These are phyloP conservation scores for Drosophila mimetica DNA, from an alignment of 2,888 invertebrate species.

Conservation along the genomic window DNA sequence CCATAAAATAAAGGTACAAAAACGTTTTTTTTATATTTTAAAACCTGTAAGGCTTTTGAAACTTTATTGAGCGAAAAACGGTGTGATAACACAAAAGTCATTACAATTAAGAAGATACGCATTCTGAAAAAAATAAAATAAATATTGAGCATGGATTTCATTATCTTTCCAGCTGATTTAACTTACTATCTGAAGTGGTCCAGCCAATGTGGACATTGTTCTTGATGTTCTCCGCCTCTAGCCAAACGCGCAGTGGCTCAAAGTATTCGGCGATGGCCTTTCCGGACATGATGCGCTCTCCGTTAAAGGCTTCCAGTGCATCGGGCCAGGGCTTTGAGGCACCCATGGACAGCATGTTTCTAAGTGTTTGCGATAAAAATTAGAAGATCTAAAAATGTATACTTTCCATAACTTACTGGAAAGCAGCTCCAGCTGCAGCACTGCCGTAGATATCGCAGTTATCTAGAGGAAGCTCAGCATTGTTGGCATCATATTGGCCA, in stretches of 20 bases:
- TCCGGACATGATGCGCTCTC: slow-evolving; percentile 90
- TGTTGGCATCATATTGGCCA: slow-evolving; percentile 90
- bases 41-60: not conserved
- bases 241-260: slow-evolving; percentile 90
- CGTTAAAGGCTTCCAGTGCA: slow-evolving; percentile 92
- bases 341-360: slow-evolving; percentile 90
- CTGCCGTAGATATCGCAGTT: slow-evolving; percentile 94
- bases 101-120: slow-evolving; percentile 47
- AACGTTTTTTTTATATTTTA: too few relatives aligned
- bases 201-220: slow-evolving; percentile 88
- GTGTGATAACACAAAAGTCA: slow-evolving; percentile 7
- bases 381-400: not conserved
- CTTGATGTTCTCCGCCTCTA: slow-evolving; percentile 89
- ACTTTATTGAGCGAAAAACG: slow-evolving; percentile 43
- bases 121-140: slow-evolving; percentile 52
- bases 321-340: slow-evolving; percentile 93
- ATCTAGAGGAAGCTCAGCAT: slow-evolving; percentile 89
- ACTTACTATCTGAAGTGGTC: slow-evolving; percentile 85
- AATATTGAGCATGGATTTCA: not conserved
- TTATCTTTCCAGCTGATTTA: not conserved
- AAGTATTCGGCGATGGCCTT: slow-evolving; percentile 92
- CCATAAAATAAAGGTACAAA: too few relatives aligned
- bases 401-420: slow-evolving; percentile 85
- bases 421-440: slow-evolving; percentile 90
- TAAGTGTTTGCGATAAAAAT: slow-evolving; percentile 65